These are phyloP conservation scores for Ormyrus pomaceus DNA, from an alignment of 2,888 invertebrate genomes.

Conservation along the genomic window DNA sequence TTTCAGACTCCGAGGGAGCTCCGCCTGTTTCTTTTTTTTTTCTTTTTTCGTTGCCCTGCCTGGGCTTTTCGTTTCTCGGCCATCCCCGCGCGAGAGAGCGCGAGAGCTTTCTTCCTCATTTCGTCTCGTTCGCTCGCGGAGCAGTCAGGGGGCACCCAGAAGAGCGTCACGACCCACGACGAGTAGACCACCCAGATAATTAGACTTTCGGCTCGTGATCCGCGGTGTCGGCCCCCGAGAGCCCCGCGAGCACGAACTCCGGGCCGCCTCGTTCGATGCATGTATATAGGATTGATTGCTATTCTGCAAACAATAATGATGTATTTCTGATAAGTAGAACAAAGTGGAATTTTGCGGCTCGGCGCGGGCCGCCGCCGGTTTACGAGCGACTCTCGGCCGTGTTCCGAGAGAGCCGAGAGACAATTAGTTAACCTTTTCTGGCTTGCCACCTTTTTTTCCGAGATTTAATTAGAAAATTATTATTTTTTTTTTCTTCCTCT, in stretches of 20 bases:
- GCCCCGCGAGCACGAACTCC: conserved; percentile 26
- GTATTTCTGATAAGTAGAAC: conserved; percentile 45
- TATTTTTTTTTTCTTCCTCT: no score
- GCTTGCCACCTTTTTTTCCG: no score
- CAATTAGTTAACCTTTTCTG: no score
- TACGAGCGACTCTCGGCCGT: no score
- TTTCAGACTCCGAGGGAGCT: not conserved
- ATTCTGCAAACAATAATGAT: conserved; percentile 49
- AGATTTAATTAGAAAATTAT: no score
- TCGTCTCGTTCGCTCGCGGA: conserved; percentile 25
- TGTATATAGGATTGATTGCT: conserved; percentile 36
- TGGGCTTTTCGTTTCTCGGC: not conserved
- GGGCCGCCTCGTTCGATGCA: not conserved
- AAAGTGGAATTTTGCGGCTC: conserved; percentile 19
- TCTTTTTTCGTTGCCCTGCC: not conserved
- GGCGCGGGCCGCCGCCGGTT: no score
- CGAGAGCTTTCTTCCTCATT: conserved; percentile 29
- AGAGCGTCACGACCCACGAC: conserved; percentile 50
- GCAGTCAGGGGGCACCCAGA: no score
- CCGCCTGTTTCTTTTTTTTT: not conserved
- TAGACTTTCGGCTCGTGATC: conserved; percentile 58
- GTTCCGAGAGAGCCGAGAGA: no score
- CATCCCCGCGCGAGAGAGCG: not conserved
- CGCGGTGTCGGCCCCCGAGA: not conserved
- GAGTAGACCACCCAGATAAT: conserved; percentile 57